Conservation (phyloP, 2,888 invertebrate genomes). For the Pristionchus fissidentatus region DNA sequence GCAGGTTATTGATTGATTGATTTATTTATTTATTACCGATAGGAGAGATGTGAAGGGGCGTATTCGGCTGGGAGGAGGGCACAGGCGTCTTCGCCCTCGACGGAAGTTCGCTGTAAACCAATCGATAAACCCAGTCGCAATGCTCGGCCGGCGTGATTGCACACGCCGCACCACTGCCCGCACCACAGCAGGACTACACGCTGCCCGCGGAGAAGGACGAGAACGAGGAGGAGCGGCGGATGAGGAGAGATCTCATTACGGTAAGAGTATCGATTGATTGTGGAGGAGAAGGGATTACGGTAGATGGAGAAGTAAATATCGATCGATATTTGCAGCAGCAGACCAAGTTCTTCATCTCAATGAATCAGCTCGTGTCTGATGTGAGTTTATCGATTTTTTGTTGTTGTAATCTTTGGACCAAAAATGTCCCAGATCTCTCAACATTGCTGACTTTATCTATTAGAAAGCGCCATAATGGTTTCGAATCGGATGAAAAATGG, state of each 20-base stretch:
- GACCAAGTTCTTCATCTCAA: slow-evolving; percentile 37
- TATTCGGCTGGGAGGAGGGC: no score
- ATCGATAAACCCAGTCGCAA: slow-evolving; percentile 12
- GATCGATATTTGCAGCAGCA: slow-evolving; percentile 39
- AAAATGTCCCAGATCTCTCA: neutral
- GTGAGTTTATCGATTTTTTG: slow-evolving; percentile 1
- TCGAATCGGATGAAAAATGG: neutral
- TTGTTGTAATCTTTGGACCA: neutral
- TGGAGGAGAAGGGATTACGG: neutral
- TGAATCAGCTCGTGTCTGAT: slow-evolving; percentile 42
- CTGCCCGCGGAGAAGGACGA: neutral
- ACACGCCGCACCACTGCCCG: slow-evolving; percentile 18
- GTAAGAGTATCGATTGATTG: neutral
- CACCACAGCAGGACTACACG: slow-evolving; percentile 3
- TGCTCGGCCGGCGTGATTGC: slow-evolving; percentile 28
- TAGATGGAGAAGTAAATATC: neutral
- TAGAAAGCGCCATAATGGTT: neutral
- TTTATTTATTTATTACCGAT: no score
- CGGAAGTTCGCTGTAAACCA: no score
- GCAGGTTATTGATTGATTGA: no score
- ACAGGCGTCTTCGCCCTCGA: no score
- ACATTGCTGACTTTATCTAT: neutral
- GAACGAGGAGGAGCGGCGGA: neutral
- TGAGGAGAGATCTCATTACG: slow-evolving; percentile 37
- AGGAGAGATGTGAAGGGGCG: no score